Base-by-base conservation (phyloP, 1,140 invertebrate species). In the Hermetia illucens region DNA sequence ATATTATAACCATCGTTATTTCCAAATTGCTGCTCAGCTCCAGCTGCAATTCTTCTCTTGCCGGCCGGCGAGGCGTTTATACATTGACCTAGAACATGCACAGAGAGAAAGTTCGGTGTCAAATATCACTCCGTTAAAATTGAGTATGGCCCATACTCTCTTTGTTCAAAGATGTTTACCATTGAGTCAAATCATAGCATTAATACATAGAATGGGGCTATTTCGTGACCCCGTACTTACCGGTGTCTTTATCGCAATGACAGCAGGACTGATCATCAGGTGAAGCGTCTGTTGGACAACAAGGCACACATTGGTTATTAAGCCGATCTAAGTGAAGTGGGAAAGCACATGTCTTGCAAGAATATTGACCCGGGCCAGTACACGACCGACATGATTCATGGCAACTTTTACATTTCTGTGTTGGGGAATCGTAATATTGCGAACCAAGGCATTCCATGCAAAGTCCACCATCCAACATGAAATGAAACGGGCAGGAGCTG, bases 241-340 rank as follows among this genome's bases (percentile, higher is more conserved):
- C 77, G 21, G 75, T 79, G 39, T 77, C 71, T 21, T 68, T 66
- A 49, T 79, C 68, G 50, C 73, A 80, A 36, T 71, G 64, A 49
- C 77, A 80, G 45, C 77, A 80, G 9, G 69, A 62, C 2, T 68
- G 62, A 29, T 64, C 64, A 4, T 62, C 57, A 2, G 55, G 42
- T 5, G 56, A 44, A 20, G 66, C 66, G 22, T 65, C 59, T 27
- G 68, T 67, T 0, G 62, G 49, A 48, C 79, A 83, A 39, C 78
- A 81, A 4, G 71, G 70, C 35, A 83, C 75, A 47, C 79, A 82
- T 50, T 79, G 78, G 47, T 76, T 79, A 57, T 80, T 79, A 18
- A 77, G 57, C 43, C 65, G 68, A 47, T 81, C 75, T 31, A 81
- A 47, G 47, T 71, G 70, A 8, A 79, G 46, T 0, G 78, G 77